Evolutionary conservation across 2,113 vertebrate species (phyloP).

Genomic region (Parotia lawesii): DNA sequence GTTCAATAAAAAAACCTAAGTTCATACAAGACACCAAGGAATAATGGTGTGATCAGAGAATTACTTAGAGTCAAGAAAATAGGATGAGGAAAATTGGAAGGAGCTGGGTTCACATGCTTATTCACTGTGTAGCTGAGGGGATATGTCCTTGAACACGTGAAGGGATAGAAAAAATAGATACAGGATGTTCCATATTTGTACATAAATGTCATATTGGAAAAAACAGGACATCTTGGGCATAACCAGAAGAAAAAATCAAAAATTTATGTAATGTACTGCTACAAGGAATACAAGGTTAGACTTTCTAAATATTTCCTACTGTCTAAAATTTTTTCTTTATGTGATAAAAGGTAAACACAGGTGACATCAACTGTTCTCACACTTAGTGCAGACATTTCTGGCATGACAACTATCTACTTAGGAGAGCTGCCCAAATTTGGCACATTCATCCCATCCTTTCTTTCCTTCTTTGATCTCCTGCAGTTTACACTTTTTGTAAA

Average conservation of each 20-base stretch:
- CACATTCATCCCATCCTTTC: background rate
- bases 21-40: background rate
- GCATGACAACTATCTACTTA: background rate
- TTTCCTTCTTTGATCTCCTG: background rate
- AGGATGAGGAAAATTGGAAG: background rate
- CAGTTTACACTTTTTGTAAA: background rate
- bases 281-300: background rate
- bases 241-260: background rate
- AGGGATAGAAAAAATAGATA: background rate
- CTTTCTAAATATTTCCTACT: background rate
- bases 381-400: background rate
- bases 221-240: background rate
- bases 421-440: background rate
- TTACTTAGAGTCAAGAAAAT: background rate
- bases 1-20: background rate
- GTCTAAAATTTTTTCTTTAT: background rate
- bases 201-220: background rate
- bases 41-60: background rate
- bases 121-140: background rate
- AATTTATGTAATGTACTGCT: background rate
- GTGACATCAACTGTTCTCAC: background rate
- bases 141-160: fast-evolving
- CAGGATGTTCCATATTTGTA: background rate
- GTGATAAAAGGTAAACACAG: background rate
- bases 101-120: background rate